Evolutionary conservation across 1,140 invertebrate genomes (phyloP).

Genomic region (Drosophila nebulosa): DNA sequence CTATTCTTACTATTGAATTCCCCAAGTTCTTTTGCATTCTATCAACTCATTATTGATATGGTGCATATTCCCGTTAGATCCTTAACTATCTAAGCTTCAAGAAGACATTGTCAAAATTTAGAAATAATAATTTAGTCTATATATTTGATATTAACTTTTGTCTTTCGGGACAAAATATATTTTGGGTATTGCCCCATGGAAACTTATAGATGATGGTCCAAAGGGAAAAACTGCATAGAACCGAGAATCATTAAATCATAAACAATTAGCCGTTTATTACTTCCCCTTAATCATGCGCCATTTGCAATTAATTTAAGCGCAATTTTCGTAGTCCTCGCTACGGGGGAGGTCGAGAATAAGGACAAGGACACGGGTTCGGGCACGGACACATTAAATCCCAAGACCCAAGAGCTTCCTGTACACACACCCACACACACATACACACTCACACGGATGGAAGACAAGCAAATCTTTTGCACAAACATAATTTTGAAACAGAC

Average conservation of each 20-base stretch:
- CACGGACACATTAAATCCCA: constrained; percentile 54
- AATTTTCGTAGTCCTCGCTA: constrained; percentile 64
- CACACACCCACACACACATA: constrained; percentile 12
- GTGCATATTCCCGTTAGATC: too few relatives aligned
- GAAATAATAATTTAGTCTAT: too few relatives aligned
- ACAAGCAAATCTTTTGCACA: constrained; percentile 72
- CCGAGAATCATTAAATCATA: constrained; percentile 68
- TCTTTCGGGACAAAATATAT: too few relatives aligned
- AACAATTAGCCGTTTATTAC: constrained; percentile 75
- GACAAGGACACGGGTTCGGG: constrained; percentile 8
- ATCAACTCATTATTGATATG: too few relatives aligned
- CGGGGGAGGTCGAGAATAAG: constrained; percentile 29
- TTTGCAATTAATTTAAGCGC: constrained; percentile 79
- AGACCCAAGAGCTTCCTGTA: constrained; percentile 45
- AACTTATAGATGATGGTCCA: constrained; percentile 14
- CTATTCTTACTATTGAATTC: too few relatives aligned
- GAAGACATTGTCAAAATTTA: too few relatives aligned
- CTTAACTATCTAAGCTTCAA: too few relatives aligned
- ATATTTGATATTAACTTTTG: not conserved
- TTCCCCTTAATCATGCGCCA: constrained; percentile 76
- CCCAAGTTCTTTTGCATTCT: too few relatives aligned
- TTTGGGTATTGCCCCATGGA: not conserved
- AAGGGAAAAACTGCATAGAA: constrained; percentile 24
- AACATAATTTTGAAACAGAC: constrained; percentile 79
- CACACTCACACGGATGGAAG: constrained; percentile 10